A percentile compares a stretch with the other conserved stretches of the same genome.
Conservation (phyloP, 2,113 vertebrate species). For the Oryzias curvinotus region DNA sequence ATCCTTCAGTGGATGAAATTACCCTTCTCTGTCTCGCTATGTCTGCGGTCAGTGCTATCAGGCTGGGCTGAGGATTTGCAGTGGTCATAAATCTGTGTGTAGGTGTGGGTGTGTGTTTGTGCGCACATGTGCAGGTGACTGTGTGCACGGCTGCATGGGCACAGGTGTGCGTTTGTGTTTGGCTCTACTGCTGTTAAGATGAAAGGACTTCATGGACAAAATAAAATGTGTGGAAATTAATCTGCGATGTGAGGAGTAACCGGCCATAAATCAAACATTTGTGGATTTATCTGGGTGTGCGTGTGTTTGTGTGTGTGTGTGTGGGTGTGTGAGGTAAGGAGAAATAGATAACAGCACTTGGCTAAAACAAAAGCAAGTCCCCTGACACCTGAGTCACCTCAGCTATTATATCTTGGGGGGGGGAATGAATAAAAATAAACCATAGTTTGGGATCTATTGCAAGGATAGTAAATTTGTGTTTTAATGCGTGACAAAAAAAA, state of each 20-base stretch:
- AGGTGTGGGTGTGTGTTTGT: constrained; percentile 7
- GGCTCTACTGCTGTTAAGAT: constrained; percentile 34
- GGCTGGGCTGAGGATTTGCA: constrained; percentile 41
- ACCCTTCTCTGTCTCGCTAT: constrained; percentile 54
- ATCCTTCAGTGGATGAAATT: constrained; percentile 63
- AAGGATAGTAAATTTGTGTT: too few species aligned
- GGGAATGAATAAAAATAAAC: too few species aligned
- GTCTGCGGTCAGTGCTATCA: constrained; percentile 54
- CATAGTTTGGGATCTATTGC: too few species aligned
- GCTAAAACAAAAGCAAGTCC: constrained; percentile 10
- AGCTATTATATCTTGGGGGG: not conserved
- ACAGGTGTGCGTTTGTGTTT: constrained; percentile 45
- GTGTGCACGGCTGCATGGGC: not conserved
- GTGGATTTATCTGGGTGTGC: not conserved
- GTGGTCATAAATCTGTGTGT: constrained; percentile 60
- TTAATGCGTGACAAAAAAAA: too few species aligned
- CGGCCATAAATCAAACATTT: constrained; percentile 7
- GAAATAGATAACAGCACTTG: not conserved
- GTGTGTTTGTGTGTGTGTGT: not conserved
- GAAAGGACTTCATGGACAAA: constrained; percentile 42
- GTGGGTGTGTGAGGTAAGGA: not conserved
- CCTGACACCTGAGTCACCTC: not conserved
- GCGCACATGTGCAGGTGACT: not conserved
- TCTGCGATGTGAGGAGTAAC: constrained; percentile 12
- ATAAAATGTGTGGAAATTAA: constrained; percentile 42